These are phyloP conservation scores for Sebastes iracundus DNA, from an alignment of 2,797 vertebrate species.

Conservation along the genomic window DNA sequence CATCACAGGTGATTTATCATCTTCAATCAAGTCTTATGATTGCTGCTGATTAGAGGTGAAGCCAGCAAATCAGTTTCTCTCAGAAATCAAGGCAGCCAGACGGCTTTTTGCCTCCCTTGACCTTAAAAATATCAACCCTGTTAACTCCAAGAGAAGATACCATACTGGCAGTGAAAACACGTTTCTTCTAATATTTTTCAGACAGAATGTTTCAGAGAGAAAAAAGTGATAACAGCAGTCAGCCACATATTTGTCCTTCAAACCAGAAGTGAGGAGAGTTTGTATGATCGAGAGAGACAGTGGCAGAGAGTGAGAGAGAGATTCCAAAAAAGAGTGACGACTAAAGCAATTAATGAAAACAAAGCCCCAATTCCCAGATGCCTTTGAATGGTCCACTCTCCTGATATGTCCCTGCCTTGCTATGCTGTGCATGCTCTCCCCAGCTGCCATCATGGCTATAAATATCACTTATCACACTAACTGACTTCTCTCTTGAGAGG, in stretches of 20 bases:
- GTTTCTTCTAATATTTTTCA: conserved; percentile 9
- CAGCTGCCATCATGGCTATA: conserved; percentile 71
- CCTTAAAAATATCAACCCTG: conserved; percentile 22
- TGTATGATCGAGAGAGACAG: background rate
- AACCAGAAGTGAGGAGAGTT: conserved; percentile 14
- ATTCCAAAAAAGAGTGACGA: conserved; percentile 5
- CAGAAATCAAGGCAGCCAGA: conserved; percentile 52
- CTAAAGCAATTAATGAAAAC: conserved; percentile 70
- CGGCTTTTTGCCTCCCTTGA: conserved; percentile 12
- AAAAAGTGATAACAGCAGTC: conserved; percentile 29
- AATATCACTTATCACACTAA: conserved; percentile 79
- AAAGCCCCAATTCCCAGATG: conserved; percentile 61
- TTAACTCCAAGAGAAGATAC: conserved; percentile 7
- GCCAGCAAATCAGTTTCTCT: conserved; percentile 57
- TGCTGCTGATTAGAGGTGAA: conserved; percentile 63
- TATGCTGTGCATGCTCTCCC: conserved; percentile 55
- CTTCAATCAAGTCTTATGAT: conserved; percentile 68
- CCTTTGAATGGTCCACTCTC: conserved; percentile 47
- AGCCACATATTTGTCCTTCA: conserved; percentile 56
- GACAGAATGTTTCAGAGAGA: conserved; percentile 9
- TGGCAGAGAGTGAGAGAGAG: background rate
- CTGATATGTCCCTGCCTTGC: conserved; percentile 37
- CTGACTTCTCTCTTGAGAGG: conserved; percentile 63
- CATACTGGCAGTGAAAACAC: background rate
- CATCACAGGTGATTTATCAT: conserved; percentile 50